These are phyloP conservation scores for Pogonocichla stellata DNA, from an alignment of 2,113 vertebrate genomes.

Conservation along the genomic window DNA sequence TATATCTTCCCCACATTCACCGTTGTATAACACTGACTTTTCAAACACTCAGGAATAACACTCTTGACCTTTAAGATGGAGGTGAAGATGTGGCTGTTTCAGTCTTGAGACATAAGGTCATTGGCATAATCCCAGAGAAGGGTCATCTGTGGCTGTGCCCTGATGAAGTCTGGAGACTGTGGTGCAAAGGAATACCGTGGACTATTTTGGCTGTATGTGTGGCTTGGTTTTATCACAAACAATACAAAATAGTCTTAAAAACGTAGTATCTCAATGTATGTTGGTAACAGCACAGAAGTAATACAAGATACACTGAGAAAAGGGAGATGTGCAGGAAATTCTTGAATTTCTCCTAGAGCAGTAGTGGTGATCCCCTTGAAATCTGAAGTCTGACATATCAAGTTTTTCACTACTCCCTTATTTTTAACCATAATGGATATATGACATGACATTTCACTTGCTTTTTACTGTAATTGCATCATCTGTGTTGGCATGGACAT, in stretches of 20 bases:
- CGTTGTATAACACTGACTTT: background rate
- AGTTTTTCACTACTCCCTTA: background rate
- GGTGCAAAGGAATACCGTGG: background rate
- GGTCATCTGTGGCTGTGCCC: background rate
- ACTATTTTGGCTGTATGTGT: background rate
- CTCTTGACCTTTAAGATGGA: background rate
- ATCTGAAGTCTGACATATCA: background rate
- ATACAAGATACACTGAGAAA: fast-evolving
- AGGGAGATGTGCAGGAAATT: background rate
- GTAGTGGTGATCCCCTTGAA: background rate
- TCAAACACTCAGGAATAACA: background rate
- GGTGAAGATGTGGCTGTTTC: background rate
- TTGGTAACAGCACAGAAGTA: background rate
- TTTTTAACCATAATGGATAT: background rate
- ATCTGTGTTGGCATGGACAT: background rate
- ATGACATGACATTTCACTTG: background rate
- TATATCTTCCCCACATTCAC: background rate
- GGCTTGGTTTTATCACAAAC: background rate
- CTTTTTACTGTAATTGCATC: background rate
- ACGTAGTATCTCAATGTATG: background rate
- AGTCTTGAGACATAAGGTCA: background rate
- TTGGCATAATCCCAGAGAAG: background rate
- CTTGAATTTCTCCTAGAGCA: background rate
- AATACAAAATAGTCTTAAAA: background rate
- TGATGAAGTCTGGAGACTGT: background rate